phyloP scores from a whole-genome alignment of 2,113 vertebrate species.

The Astatoreochromis straeleni region DNA sequence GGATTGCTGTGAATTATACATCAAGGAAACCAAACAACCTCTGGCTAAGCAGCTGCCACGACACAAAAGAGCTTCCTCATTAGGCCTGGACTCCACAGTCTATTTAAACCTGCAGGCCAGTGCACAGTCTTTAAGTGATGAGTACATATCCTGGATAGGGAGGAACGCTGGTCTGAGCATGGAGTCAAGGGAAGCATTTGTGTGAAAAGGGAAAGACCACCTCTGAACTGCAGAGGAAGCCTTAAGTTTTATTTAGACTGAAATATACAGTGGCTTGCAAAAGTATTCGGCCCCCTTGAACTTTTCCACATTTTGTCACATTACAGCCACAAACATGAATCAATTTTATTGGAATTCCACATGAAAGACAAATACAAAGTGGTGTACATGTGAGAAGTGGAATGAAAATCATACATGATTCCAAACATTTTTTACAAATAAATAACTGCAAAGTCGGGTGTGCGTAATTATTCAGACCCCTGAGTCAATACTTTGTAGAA shows the following conservation, averaged over 20 bases:
- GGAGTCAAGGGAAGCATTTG: not conserved
- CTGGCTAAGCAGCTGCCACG: not conserved
- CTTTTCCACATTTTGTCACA: not conserved
- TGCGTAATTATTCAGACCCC: not conserved
- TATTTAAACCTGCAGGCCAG: not conserved
- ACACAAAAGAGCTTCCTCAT: not conserved
- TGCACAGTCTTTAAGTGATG: not conserved
- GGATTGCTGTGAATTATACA: not conserved
- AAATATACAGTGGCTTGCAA: not conserved
- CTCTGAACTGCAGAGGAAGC: not conserved
- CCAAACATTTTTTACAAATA: not conserved
- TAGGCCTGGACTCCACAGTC: not conserved
- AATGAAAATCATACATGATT: not conserved
- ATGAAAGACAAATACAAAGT: not conserved
- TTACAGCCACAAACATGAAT: not conserved
- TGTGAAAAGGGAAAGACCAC: not conserved
- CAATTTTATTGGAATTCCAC: not conserved
- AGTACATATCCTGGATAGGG: not conserved
- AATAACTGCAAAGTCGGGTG: not conserved
- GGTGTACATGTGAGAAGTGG: not conserved
- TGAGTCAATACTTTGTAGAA: not conserved
- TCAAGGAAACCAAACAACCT: not conserved
- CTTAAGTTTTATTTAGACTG: not conserved
- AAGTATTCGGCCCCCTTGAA: not conserved
- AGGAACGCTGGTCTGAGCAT: not conserved